phyloP scores from a whole-genome alignment of 2,797 vertebrate species.

The Melanogrammus aeglefinus region DNA sequence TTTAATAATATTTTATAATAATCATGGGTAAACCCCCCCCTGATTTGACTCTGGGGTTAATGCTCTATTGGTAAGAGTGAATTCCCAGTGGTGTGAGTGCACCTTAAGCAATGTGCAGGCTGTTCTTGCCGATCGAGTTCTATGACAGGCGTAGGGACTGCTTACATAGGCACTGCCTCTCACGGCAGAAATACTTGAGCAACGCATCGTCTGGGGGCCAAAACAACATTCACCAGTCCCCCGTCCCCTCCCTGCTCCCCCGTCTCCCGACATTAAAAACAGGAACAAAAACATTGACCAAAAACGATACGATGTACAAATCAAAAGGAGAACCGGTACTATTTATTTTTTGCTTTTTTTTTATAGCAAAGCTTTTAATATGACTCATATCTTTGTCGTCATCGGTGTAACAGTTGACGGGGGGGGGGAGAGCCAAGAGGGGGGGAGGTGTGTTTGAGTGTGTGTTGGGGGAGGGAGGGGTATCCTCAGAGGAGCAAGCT shows the following conservation, averaged over 20 bases:
- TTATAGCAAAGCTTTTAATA: too few relatives aligned
- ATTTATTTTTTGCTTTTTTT: too few relatives aligned
- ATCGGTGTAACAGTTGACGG: too few relatives aligned
- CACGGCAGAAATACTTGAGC: background rate
- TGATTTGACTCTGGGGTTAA: background rate
- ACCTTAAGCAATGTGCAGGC: background rate
- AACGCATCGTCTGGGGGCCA: background rate
- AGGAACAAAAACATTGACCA: too few relatives aligned
- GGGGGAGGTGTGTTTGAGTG: background rate
- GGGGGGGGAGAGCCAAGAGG: too few relatives aligned
- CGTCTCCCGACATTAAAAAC: too few relatives aligned
- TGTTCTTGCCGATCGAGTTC: background rate
- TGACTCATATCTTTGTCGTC: too few relatives aligned
- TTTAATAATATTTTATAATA: background rate
- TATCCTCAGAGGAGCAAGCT: too few relatives aligned
- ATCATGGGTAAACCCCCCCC: background rate
- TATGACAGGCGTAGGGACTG: background rate
- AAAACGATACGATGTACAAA: too few relatives aligned
- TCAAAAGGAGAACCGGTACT: too few relatives aligned
- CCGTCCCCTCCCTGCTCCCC: too few relatives aligned
- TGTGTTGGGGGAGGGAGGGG: conserved; percentile 22
- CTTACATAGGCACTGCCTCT: background rate
- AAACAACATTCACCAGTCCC: too few relatives aligned
- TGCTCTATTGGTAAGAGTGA: background rate
- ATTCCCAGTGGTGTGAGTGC: background rate